Evolutionary conservation across 2,113 vertebrate species (phyloP).

Genomic region (Oophaga pumilio): DNA sequence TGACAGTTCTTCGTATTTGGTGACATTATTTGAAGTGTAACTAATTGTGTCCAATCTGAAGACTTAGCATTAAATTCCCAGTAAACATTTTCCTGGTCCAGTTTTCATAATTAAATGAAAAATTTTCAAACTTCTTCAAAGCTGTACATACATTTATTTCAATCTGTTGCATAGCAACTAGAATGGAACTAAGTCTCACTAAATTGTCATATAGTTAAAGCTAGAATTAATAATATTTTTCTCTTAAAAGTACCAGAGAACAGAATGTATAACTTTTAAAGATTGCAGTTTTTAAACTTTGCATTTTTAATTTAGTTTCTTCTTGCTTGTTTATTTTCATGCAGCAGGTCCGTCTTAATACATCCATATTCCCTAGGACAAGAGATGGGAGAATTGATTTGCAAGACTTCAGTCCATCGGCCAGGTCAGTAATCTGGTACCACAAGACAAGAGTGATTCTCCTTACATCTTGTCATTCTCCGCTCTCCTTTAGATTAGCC

Average conservation of each 20-base stretch:
- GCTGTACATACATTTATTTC: neutral
- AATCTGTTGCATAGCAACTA: neutral
- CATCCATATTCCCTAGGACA: neutral
- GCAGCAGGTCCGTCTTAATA: neutral
- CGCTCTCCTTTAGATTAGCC: no score
- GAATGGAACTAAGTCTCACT: neutral
- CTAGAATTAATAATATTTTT: neutral
- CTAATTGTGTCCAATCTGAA: neutral
- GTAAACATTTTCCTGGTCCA: neutral
- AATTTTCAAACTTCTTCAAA: neutral
- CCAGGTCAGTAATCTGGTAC: no score
- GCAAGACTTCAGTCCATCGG: no score
- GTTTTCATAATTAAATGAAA: neutral
- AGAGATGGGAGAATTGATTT: no score
- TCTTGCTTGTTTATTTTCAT: neutral
- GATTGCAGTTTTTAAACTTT: neutral
- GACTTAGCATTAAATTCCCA: neutral
- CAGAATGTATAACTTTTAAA: neutral
- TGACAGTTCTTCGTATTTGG: neutral
- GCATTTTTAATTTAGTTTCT: neutral
- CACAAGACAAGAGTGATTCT: no score
- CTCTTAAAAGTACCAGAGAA: neutral
- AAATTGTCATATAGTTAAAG: neutral
- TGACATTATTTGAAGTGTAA: neutral
- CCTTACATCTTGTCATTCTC: no score